Base-by-base conservation (phyloP, 1,140 invertebrate genomes). In the Rhizoglyphus robini region DNA sequence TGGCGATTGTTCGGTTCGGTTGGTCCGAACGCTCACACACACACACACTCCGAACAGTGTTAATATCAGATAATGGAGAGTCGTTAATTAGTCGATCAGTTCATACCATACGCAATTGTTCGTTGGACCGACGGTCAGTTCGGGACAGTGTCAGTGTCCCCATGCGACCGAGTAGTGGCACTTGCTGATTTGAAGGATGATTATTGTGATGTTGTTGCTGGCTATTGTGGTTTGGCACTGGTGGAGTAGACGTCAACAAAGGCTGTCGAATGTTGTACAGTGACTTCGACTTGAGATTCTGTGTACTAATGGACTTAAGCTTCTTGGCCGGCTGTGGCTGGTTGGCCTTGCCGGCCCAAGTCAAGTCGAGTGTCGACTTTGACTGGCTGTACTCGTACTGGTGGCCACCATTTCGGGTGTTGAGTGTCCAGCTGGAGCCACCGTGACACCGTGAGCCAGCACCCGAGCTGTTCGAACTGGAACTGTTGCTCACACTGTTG, bases 361-460 rank as follows among this genome's bases (percentile, higher is more conserved):
- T 11, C 25, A 11, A 38, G 20, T 5, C 57, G 13, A 11, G 4
- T 31, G 57, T 11, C n/a, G 57, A 59, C 25, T 59, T 11, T 29
- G 5, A 60, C 36, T 60, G 27, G 29, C 58, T 54, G 20, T 54
- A 54, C 2, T 60, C 58, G 29, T 60, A 15, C 3, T 60, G 58
- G 29, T 51, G 1, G 13, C 23, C 2, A 51, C 57, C 57, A 59
- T 59, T 38, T 38, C 25, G 57, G 5, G 25, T 59, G 20, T 59
- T 59, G 20, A 60, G 13, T 2, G 27, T 60, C 29, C 27, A 29
- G 25, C 5, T 59, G 15, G 13, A 60, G 23, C 27, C 15, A 60
- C 25, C n/a, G 27, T 46, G 58, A 60, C 23, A 23, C 15, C 15
- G 23, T 13, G n/a, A n/a, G n/a, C n/a, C n/a, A n/a, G n/a, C n/a